phyloP scores from a whole-genome alignment of 2,113 vertebrate species.

The Seriola dumerili region DNA sequence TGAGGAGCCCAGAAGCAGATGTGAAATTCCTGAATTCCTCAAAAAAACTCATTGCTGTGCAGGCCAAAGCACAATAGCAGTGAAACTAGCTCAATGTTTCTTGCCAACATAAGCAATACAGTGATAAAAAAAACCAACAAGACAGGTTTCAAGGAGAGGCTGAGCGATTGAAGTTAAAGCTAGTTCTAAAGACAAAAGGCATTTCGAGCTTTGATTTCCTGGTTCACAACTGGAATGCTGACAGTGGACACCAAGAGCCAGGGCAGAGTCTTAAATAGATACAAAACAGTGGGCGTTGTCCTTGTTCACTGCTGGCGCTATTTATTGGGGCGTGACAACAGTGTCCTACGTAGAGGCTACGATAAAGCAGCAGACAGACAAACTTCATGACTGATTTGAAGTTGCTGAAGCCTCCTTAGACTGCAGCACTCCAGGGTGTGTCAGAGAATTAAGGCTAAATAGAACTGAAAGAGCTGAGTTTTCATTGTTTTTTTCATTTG shows the following conservation, averaged over 20 bases:
- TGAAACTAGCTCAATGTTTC: conserved; percentile 4
- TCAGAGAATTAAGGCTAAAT: not conserved
- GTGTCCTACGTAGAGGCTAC: too few species aligned
- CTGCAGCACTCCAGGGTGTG: too few species aligned
- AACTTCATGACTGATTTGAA: not conserved
- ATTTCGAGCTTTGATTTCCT: not conserved
- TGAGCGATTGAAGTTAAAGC: not conserved
- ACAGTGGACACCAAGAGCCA: not conserved
- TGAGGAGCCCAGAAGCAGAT: conserved; percentile 19
- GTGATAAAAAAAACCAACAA: not conserved
- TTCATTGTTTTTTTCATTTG: not conserved
- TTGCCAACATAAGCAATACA: conserved; percentile 1
- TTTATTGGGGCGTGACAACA: too few species aligned
- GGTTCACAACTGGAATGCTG: not conserved
- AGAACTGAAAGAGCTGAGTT: not conserved
- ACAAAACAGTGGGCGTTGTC: not conserved
- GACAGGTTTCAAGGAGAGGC: not conserved
- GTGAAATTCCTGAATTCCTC: not conserved
- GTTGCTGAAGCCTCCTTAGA: not conserved
- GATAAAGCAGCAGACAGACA: not conserved
- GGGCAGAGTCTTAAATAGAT: not conserved
- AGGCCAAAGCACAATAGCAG: not conserved
- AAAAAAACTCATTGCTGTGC: not conserved
- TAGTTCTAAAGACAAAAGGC: not conserved
- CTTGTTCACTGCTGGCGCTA: too few species aligned